Evolutionary conservation across 2,113 vertebrate genomes (phyloP), one percentile per base, ranked within the genome.

Genomic region (Ptilonorhynchus violaceus): DNA sequence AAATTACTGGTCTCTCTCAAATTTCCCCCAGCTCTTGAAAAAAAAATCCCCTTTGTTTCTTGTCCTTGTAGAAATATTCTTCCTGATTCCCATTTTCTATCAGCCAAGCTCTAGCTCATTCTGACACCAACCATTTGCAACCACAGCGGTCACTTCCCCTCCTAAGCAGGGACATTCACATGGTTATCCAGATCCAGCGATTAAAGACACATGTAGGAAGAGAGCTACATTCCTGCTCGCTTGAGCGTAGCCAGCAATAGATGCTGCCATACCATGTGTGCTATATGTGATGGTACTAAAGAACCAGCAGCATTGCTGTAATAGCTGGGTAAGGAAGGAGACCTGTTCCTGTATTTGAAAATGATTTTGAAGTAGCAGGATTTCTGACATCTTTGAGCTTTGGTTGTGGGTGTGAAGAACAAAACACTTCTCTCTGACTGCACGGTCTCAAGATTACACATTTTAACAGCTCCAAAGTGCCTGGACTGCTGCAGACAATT

Each of bases 221-320:
- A 27, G 27, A 37, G 19, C 35, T 67, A 18, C 62, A 80, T 41
- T 56, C 46, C 46, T 58, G n/a, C 56, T 79, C 0, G 0, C 23
- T 27, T 39, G 46, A 56, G 56, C 18, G 15, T 17, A 3, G 1
- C 17, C 41, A 8, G 46, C 0, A 1, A 41, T 9, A n/a, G 67
- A 15, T 7, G 59, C 25, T 35, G 30, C 0, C 0, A 31, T n/a
- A 18, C 11, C 49, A 44, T 0, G 0, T 23, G 80, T 0, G 5
- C 50, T 50, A 0, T 20, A 1, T 5, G 13, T 20, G 50, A 22
- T 12, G 25, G 56, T 27, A 44, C 41, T 53, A 5, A 58, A 66
- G 67, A 68, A n/a, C n/a, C 50, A 42, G 47, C 44, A 63, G 39
- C 35, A 17, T 46, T 8, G 42, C 69, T 23, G 25, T 15, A 44